These are phyloP conservation scores for Diceros bicornis DNA, from an alignment of 2,797 vertebrate species.

Conservation along the genomic window DNA sequence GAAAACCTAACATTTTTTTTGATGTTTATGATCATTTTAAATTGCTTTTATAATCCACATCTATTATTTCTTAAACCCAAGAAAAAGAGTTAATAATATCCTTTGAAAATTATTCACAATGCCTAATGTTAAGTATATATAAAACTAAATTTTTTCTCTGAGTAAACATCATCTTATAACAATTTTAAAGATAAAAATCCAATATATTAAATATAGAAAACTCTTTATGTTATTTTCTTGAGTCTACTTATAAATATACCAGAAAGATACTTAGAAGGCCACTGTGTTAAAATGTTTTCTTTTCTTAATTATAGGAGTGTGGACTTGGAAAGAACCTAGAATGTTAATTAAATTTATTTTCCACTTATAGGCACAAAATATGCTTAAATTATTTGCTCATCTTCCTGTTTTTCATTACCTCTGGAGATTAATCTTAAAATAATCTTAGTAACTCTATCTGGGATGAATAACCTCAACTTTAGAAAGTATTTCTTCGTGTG, in stretches of 20 bases:
- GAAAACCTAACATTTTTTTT: neutral
- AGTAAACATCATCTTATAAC: neutral
- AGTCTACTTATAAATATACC: neutral
- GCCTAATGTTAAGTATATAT: neutral
- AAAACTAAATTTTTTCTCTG: neutral
- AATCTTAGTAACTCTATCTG: neutral
- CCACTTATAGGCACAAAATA: neutral
- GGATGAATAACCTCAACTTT: neutral
- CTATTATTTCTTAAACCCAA: neutral
- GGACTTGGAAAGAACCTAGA: neutral
- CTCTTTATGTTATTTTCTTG: neutral
- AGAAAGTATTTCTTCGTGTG: neutral
- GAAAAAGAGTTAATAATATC: neutral
- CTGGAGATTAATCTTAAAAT: neutral
- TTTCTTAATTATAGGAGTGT: neutral
- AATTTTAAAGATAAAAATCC: neutral
- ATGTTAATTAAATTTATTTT: slow-evolving; percentile 34
- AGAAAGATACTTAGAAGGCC: neutral
- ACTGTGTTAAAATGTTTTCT: neutral
- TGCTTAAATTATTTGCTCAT: neutral
- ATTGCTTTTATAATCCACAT: neutral
- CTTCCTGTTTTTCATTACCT: neutral
- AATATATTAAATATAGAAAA: neutral
- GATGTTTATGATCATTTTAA: neutral
- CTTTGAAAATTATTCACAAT: neutral